A percentile compares a stretch with the other conserved stretches of the same genome.
phyloP scores from a whole-genome alignment of 2,113 vertebrate genomes.

The Oreochromis spilurus region DNA sequence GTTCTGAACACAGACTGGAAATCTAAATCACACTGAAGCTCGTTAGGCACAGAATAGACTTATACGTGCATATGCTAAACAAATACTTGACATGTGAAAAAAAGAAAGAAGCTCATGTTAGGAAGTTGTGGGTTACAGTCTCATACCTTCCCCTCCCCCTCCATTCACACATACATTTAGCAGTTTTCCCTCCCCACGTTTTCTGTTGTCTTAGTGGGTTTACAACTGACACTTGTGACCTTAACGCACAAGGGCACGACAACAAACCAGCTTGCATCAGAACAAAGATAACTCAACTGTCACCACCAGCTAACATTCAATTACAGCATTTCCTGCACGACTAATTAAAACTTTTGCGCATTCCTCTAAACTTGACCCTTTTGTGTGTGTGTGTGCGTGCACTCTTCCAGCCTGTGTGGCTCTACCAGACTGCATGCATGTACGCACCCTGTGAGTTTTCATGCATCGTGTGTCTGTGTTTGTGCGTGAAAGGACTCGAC shows the following conservation, averaged over 20 bases:
- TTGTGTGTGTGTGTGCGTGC: neutral
- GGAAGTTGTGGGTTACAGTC: neutral
- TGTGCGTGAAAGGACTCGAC: slow-evolving; percentile 30
- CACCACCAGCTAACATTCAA: neutral
- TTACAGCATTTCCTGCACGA: neutral
- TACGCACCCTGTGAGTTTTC: slow-evolving; percentile 6
- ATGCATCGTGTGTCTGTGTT: slow-evolving; percentile 4
- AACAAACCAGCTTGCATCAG: neutral
- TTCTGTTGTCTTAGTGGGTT: neutral
- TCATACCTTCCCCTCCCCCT: neutral
- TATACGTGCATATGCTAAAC: rapidly evolving
- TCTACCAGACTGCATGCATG: neutral
- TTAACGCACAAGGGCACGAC: neutral
- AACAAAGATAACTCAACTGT: neutral
- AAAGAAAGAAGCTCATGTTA: neutral
- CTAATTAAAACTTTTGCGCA: neutral
- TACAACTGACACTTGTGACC: neutral
- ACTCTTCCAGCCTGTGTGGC: neutral
- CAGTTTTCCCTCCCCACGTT: neutral
- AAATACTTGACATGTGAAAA: neutral
- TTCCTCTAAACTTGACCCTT: neutral
- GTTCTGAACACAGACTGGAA: neutral
- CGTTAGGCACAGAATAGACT: neutral
- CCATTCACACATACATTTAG: neutral
- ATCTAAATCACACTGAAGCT: neutral